Percentiles rank a stretch among this genome's conserved stretches.
Evolutionary conservation across 2,113 vertebrate species (phyloP).

Genomic region (Theristicus caerulescens): DNA sequence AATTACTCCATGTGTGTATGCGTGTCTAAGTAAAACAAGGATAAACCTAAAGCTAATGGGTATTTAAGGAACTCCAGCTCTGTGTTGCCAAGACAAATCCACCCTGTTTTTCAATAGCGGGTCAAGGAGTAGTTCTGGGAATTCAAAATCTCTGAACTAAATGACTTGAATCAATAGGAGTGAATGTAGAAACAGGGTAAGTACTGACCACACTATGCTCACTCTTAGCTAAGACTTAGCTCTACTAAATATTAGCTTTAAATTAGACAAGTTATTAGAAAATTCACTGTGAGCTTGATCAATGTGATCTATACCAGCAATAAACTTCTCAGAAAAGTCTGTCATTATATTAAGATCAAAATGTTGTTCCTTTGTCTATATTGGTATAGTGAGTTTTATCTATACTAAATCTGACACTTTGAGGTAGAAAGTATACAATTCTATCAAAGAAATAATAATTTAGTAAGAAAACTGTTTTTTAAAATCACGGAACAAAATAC

Average conservation of each 20-base stretch:
- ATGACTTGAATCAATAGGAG: conserved; percentile 23
- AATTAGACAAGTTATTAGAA: not conserved
- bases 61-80: conserved; percentile 24
- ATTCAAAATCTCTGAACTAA: conserved; percentile 30
- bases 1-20: not conserved
- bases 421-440: not conserved
- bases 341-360: not conserved
- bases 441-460: not conserved
- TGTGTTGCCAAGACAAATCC: conserved; percentile 3
- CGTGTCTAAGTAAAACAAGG: conserved; percentile 12
- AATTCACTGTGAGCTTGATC: not conserved
- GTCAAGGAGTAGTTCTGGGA: conserved; percentile 17
- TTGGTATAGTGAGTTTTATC: not conserved
- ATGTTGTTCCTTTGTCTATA: not conserved
- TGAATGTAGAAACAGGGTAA: not conserved
- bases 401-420: not conserved
- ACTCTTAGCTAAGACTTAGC: not conserved
- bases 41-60: conserved; percentile 33
- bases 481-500: conserved; percentile 2
- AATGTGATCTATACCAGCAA: not conserved
- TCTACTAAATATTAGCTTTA: not conserved
- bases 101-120: not conserved
- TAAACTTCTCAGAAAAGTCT: not conserved
- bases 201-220: not conserved
- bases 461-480: not conserved